Base-by-base conservation (phyloP, 1,140 invertebrate genomes). In the Heliconius eleuchia region DNA sequence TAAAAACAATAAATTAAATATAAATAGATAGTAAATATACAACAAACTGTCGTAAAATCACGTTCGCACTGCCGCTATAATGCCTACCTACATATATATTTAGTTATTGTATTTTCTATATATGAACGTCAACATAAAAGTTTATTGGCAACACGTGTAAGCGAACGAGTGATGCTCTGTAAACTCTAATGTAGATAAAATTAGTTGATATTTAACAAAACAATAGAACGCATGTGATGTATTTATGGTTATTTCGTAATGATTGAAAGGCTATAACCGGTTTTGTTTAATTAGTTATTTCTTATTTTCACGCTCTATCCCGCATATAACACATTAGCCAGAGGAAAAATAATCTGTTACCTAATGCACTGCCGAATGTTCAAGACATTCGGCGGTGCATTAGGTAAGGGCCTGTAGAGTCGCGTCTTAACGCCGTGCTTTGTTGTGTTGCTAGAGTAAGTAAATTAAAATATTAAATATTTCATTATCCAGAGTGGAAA, bases 131-230 rank as follows among this genome's bases (percentile, higher is more conserved):
- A 88, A 86, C 90, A 92, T 92, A 89, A 91, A 92, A 83, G 85
- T 91, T 93, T 91, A 93, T 93, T 88, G 80, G 81, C 83, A 88
- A 91, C 92, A 92, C 92, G 92, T 93, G 92, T 89, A 92, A 85
- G 71, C 80, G 86, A 85, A 88, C 85, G 79, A 80, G 79, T 82
- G 50, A 70, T 71, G 73, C 74, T 57, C 66, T 57, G 57, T 66
- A 5, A 66, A 30, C 57, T 30, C 27, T 30, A 19, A 52, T 19
- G 1, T 52, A 27, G 2, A 9, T 74, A 78, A 23, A 74, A 78
- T 73, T 73, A 55, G 72, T 78, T 66, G 52, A 57, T 27, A 71
- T 75, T 71, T 79, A 74, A 46, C 9, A 39, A 30, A 70, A 76
- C 74, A 76, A 70, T 76, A 27, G 4, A 76, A 76, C 60, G 55